Base-by-base conservation (phyloP, 2,113 vertebrate species). In the Mystacornis crossleyi region DNA sequence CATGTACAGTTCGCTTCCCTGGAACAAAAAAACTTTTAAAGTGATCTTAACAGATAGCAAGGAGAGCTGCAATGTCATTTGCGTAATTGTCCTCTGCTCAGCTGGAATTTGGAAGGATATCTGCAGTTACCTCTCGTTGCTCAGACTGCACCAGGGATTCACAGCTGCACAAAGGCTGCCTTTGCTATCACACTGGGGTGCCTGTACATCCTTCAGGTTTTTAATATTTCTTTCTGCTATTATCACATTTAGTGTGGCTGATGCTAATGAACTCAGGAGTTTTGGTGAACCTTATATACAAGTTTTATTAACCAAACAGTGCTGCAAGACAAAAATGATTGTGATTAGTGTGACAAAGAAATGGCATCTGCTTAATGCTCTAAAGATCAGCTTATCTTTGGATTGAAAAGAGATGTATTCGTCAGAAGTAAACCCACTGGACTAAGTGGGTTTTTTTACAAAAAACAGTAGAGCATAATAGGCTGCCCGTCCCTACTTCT, bases 61-160 rank as follows among this genome's bases (percentile, higher is more conserved):
- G 75, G 75, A 93, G 42, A 96, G 18, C 82, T 93, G 90, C 90
- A 93, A 28, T 78, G 95, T 81, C 80, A 75, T 95, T 93, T 86
- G 71, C 0, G 8, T 93, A 92, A 90, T 53, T 91, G 86, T 93
- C 66, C 84, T 91, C 77, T 64, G 80, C 77, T 83, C 73, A 81
- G 81, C 47, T 62, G 67, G 93, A 91, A 77, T 88, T 77, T 74
- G 72, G 82, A 66, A 62, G 85, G 86, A 11, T 48, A 83, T 74
- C 93, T 95, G 90, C 95, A 90, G 75, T 78, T 89, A 51, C 90
- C 28, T 95, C 61, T 78, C 72, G 14, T 33, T 84, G 60, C 80
- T 86, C 53, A 90, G 75, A 80, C 84, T 73, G 64, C 69, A 88
- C 23, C 43, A 67, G 24, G 42, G 79, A 80, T 51, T 90, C 90